These are phyloP conservation scores for Beris chalybata DNA, from an alignment of 2,888 invertebrate species.

Conservation along the genomic window DNA sequence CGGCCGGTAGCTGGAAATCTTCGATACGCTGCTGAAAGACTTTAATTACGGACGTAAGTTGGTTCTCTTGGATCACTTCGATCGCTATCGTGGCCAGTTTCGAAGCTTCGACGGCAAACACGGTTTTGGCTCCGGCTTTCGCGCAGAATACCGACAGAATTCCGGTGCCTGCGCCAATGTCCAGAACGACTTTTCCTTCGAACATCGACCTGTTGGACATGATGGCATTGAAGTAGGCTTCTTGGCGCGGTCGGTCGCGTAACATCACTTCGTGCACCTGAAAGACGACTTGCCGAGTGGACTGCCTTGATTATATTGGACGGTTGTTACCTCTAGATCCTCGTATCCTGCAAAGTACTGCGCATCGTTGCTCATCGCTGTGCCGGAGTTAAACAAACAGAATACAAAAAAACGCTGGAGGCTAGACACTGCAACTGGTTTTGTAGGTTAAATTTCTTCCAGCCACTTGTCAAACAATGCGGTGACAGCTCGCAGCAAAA, in stretches of 20 bases:
- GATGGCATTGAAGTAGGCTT: constrained; percentile 81
- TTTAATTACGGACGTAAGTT: constrained; percentile 66
- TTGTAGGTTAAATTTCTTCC: too few relatives aligned
- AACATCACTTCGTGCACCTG: constrained; percentile 83
- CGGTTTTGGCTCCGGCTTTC: constrained; percentile 82
- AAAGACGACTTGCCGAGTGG: constrained; percentile 37
- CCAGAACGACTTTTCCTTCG: constrained; percentile 77
- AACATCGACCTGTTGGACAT: constrained; percentile 67
- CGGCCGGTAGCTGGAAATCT: constrained; percentile 67
- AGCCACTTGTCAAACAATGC: too few relatives aligned
- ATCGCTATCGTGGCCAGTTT: constrained; percentile 66
- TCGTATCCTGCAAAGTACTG: constrained; percentile 73
- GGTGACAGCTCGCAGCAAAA: too few relatives aligned
- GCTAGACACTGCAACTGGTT: too few relatives aligned
- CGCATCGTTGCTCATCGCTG: constrained; percentile 2
- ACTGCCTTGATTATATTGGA: neutral
- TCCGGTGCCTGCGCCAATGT: constrained; percentile 85
- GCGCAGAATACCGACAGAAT: constrained; percentile 90
- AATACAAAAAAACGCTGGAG: neutral
- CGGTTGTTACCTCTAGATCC: constrained; percentile 68
- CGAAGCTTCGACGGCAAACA: constrained; percentile 84
- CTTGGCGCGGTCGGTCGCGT: constrained; percentile 73
- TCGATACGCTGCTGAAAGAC: constrained; percentile 78
- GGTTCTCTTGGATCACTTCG: constrained; percentile 72
- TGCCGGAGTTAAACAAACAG: neutral